Base-by-base conservation (phyloP, 1,140 invertebrate genomes). In the Heterodera schachtii region DNA sequence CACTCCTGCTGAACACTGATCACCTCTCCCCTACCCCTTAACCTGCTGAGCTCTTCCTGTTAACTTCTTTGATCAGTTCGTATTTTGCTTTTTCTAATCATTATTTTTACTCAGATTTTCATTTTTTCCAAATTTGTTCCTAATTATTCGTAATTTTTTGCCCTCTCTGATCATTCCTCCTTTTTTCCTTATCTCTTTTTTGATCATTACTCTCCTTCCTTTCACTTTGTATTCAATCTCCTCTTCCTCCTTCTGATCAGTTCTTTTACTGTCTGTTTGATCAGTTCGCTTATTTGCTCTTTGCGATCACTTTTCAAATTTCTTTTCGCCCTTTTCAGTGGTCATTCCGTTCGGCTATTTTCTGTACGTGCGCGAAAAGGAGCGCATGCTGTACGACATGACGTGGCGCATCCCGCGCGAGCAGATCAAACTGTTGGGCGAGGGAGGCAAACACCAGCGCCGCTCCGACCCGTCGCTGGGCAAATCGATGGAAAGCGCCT, bases 331-430 rank as follows among this genome's bases (percentile, higher is more conserved):
- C 64, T 5, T 31, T 66, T 41, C 41, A 80, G 75, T 86, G 11
- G 69, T 81, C 16, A 80, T 87, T 49, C 88, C 89, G 31, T 19
- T 90, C 9, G 85, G 82, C 6, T 89, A 90, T 75, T 90, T 89
- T 64, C 82, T 90, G 66, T 89, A 89, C 70, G n/a, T 88, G 16
- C 90, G 87, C 87, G 88, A 89, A 46, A 78, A 90, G 76, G 88
- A 89, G 57, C 41, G 89, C 46, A 74, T 85, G 75, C 73, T 89
- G 31, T 89, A 89, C 77, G 87, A 89, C 60, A 89, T 89, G 88
- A 90, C 87, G 11, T 89, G 88, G 88, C 78, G 88, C 11, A 85
- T 89, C 47, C 86, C 89, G 1, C 73, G 88, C 52, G 89, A 89
- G n/a, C 82, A 84, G 49, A 85, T 89, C 49, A 81, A 85, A 31